Evolutionary conservation across 2,113 vertebrate genomes (phyloP).

Genomic region (Dromiciops gliroides): DNA sequence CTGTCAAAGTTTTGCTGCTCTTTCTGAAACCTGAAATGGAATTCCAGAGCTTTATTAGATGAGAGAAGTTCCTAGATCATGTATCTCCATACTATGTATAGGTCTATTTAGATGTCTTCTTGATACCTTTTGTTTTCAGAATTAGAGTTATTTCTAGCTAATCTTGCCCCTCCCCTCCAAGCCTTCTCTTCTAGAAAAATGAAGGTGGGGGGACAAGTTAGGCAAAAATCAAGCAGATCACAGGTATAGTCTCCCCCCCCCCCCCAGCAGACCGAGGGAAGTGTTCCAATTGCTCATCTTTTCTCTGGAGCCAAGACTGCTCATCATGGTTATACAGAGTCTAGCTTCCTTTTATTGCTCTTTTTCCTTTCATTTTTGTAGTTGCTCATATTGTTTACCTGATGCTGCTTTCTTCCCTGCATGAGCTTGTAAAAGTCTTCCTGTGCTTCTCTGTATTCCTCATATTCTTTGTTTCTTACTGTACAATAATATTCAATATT

Average conservation of each 20-base stretch:
- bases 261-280: not conserved
- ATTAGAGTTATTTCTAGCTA: not conserved
- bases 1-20: not conserved
- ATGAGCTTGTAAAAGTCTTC: not conserved
- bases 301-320: not conserved
- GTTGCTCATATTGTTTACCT: not conserved
- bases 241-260: not conserved
- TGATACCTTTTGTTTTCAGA: not conserved
- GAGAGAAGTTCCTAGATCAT: not conserved
- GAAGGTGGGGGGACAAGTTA: not conserved
- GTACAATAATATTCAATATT: not conserved
- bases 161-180: not conserved
- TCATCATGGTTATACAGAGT: not conserved
- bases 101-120: not conserved
- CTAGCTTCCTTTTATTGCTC: not conserved
- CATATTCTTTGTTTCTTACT: not conserved
- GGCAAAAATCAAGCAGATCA: not conserved
- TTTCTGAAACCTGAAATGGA: not conserved
- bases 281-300: not conserved
- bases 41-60: not conserved
- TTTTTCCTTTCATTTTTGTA: too few species aligned
- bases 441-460: not conserved
- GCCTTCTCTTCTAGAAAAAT: not conserved
- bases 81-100: not conserved
- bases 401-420: not conserved